Conservation (phyloP, 2,113 vertebrate species). For the Bungarus multicinctus region DNA sequence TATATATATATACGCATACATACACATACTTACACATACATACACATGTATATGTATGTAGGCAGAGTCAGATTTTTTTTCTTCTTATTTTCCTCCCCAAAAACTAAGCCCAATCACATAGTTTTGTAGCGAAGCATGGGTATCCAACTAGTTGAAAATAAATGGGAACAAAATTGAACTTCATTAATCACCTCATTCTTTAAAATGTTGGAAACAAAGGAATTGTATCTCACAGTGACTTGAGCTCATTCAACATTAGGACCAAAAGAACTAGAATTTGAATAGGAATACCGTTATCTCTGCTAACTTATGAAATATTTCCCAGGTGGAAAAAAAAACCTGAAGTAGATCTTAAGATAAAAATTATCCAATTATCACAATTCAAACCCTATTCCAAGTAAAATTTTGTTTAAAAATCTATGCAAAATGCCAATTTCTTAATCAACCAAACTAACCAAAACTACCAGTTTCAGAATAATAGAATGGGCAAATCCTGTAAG, state of each 20-base stretch:
- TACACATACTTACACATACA: too few species aligned
- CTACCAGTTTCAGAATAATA: not conserved
- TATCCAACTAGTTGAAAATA: not conserved
- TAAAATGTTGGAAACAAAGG: not conserved
- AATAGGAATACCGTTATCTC: not conserved
- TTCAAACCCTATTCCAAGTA: not conserved
- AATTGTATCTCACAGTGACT: not conserved
- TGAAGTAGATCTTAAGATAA: not conserved
- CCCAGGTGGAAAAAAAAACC: not conserved
- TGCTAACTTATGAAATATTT: not conserved
- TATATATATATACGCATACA: too few species aligned
- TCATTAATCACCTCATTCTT: not conserved
- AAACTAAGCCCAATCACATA: too few species aligned
- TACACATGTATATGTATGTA: too few species aligned
- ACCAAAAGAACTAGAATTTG: not conserved
- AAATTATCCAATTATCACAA: not conserved
- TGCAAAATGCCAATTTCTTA: not conserved
- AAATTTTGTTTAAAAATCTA: not conserved
- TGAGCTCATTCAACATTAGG: not conserved
- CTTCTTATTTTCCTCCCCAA: too few species aligned
- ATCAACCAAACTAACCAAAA: not conserved
- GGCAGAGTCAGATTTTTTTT: too few species aligned
- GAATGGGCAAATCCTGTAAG: not conserved
- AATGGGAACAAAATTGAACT: not conserved
- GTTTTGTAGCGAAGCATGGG: too few species aligned